Percentiles rank a stretch among this genome's conserved stretches.
These are phyloP conservation scores for Acleris cristana DNA, from an alignment of 2,888 invertebrate species.

Conservation along the genomic window DNA sequence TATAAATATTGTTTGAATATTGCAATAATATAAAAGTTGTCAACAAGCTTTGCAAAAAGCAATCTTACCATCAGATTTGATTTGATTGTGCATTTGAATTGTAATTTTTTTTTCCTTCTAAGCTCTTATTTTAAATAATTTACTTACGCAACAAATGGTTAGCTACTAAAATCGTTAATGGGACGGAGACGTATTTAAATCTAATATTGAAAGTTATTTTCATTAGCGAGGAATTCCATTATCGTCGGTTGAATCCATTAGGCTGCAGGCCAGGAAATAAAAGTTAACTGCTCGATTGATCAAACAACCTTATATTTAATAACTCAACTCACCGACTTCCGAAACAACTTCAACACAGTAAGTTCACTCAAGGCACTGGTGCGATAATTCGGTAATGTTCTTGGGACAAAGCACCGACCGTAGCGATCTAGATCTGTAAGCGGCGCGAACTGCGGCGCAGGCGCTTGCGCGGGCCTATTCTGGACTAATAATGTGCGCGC, in stretches of 20 bases:
- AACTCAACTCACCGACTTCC: slow-evolving; percentile 58
- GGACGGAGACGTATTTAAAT: neutral
- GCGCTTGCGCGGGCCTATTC: slow-evolving; percentile 64
- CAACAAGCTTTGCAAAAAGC: no score
- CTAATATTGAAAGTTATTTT: neutral
- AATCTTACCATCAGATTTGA: no score
- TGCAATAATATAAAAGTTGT: no score
- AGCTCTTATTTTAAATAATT: neutral
- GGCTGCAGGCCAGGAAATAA: slow-evolving; percentile 3
- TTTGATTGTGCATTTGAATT: no score
- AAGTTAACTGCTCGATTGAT: neutral
- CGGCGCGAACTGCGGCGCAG: slow-evolving; percentile 57
- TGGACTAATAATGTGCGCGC: slow-evolving; percentile 73
- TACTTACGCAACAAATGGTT: neutral
- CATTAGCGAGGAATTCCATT: neutral
- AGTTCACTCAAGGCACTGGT: slow-evolving; percentile 61
- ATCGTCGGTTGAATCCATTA: neutral
- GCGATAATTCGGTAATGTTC: slow-evolving; percentile 46
- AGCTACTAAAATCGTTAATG: no score
- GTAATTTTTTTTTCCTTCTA: neutral
- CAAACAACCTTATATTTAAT: neutral
- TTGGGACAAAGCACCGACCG: slow-evolving; percentile 48
- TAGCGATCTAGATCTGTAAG: slow-evolving; percentile 46
- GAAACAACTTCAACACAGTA: slow-evolving; percentile 53
- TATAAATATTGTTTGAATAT: no score